Percentiles rank a stretch among this genome's conserved stretches.
Evolutionary conservation across 2,113 vertebrate genomes (phyloP).

Genomic region (Spizaetus ornatus): DNA sequence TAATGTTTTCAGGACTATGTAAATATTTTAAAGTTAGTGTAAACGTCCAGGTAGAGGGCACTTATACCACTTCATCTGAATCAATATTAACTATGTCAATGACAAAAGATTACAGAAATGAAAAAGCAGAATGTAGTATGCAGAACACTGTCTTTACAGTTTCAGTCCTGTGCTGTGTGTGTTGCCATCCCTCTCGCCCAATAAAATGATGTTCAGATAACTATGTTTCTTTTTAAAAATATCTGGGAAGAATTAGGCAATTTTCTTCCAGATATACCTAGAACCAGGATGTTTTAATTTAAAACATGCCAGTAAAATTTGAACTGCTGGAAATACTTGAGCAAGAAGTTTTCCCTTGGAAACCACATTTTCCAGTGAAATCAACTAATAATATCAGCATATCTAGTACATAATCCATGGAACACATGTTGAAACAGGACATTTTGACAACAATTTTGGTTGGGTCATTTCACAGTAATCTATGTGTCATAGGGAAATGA

Average conservation of each 20-base stretch:
- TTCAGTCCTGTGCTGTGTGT: not conserved
- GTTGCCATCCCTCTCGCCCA: fast-evolving
- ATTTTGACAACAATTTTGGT: not conserved
- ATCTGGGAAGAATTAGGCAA: not conserved
- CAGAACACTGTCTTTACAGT: not conserved
- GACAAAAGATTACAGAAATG: not conserved
- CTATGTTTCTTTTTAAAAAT: not conserved
- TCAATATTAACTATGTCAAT: not conserved
- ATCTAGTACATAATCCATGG: not conserved
- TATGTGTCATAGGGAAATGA: not conserved
- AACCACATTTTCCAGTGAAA: not conserved
- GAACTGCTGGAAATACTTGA: not conserved
- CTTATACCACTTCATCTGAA: not conserved
- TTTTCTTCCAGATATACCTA: not conserved
- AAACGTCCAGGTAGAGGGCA: not conserved
- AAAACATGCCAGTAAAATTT: not conserved
- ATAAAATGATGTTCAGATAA: not conserved
- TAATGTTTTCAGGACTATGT: not conserved
- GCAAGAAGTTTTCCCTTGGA: not conserved
- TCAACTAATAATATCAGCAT: not conserved
- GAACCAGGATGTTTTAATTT: not conserved
- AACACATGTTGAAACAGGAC: not conserved
- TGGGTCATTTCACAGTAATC: not conserved
- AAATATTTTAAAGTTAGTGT: not conserved
- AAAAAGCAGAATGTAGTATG: not conserved